A percentile compares a stretch with the other conserved stretches of the same genome.
Evolutionary conservation across 2,888 invertebrate species (phyloP).

Genomic region (Agrochola litura): DNA sequence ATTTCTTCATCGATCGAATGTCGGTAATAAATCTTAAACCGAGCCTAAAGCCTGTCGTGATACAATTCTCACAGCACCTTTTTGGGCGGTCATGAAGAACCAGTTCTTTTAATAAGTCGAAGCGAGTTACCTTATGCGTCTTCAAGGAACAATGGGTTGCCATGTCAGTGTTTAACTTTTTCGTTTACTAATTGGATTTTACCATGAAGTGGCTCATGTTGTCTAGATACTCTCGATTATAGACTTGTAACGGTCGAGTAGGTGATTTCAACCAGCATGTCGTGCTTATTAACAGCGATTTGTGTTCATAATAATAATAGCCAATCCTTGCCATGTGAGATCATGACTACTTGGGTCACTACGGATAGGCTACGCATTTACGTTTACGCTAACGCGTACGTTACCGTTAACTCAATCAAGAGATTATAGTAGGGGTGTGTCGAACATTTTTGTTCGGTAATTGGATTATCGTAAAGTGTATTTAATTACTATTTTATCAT

Average conservation of each 20-base stretch:
- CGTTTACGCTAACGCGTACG: conserved; percentile 49
- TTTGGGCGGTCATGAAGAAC: conserved; percentile 18
- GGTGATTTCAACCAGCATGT: conserved; percentile 29
- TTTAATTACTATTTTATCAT: conserved; percentile 20
- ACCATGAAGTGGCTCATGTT: conserved; percentile 3
- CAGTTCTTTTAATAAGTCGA: conserved; percentile 27
- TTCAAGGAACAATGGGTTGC: conserved; percentile 30
- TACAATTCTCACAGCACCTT: conserved; percentile 1
- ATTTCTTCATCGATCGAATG: background rate
- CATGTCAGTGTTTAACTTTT: conserved; percentile 8
- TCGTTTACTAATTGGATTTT: conserved; percentile 38
- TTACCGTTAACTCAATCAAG: conserved; percentile 44
- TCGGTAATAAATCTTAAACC: conserved; percentile 12
- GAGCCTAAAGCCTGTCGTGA: conserved; percentile 1
- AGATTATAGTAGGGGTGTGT: conserved; percentile 46
- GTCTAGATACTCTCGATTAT: conserved; percentile 4
- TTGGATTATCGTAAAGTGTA: conserved; percentile 25
- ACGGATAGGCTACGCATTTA: conserved; percentile 36
- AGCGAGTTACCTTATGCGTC: conserved; percentile 20
- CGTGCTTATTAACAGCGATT: conserved; percentile 27
- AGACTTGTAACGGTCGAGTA: conserved; percentile 12
- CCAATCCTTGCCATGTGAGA: conserved; percentile 38
- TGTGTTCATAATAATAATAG: conserved; percentile 28
- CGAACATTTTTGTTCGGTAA: conserved; percentile 23
- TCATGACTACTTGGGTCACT: conserved; percentile 33